Percentiles rank a stretch among this genome's conserved stretches.
These are phyloP conservation scores for Pogoniulus pusillus DNA, from an alignment of 2,797 vertebrate genomes.

Conservation along the genomic window DNA sequence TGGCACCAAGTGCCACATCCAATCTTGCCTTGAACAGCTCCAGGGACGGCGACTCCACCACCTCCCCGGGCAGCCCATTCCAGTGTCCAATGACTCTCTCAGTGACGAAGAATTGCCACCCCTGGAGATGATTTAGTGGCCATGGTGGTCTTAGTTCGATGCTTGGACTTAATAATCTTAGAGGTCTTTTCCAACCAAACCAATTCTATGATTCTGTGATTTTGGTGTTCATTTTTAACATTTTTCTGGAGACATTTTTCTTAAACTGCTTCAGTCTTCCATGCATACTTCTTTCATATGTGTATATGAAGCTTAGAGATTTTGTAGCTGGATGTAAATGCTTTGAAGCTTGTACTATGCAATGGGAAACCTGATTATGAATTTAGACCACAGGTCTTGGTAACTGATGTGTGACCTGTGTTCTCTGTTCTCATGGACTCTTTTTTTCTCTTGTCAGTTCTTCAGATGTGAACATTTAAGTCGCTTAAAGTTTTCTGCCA, in stretches of 20 bases:
- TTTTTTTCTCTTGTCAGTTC: slow-evolving; percentile 21
- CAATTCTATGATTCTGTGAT: background rate
- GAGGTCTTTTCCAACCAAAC: too few species aligned
- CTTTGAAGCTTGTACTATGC: background rate
- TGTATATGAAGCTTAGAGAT: background rate
- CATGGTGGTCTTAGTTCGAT: too few species aligned
- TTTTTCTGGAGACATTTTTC: too few species aligned
- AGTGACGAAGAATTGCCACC: too few species aligned
- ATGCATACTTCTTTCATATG: background rate
- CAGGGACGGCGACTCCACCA: too few species aligned
- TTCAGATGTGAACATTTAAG: slow-evolving; percentile 16
- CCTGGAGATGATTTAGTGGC: too few species aligned
- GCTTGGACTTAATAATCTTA: too few species aligned
- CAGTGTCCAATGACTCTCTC: too few species aligned
- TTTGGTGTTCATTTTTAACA: background rate
- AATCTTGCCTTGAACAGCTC: too few species aligned
- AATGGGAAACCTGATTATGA: slow-evolving; percentile 20
- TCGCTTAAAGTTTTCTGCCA: slow-evolving; percentile 31
- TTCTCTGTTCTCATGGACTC: slow-evolving; percentile 23
- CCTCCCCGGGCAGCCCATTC: too few species aligned
- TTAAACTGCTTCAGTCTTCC: background rate
- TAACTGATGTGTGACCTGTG: slow-evolving; percentile 27
- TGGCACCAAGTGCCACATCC: too few species aligned
- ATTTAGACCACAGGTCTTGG: background rate
- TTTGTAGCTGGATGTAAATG: background rate